Evolutionary conservation across 1,140 invertebrate species (phyloP), one percentile per base, ranked within the genome.

Genomic region (Cardiocondyla obscurior): DNA sequence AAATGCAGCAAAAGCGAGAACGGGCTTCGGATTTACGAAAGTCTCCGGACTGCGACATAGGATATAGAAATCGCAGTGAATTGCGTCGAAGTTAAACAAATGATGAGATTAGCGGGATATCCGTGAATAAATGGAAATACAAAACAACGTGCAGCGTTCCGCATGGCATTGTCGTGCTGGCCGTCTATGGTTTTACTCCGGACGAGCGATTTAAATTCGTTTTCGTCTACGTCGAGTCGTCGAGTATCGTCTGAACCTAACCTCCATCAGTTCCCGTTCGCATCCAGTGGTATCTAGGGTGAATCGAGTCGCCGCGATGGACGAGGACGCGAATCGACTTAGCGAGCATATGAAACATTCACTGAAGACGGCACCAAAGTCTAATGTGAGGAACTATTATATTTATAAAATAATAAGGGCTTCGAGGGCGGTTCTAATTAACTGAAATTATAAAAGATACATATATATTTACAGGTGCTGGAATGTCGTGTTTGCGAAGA

Each of bases 401-500:
- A 62, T 49, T 46, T 46, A 10, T 1, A 4, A 2, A 22, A 33
- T 12, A 30, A 51, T 3, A 22, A 22, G 22, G 22, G 8, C 3
- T 3, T 46, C 14, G 2, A 19, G 28, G 12, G 4, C 22, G 33
- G 19, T 2, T 39, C 33, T 10, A 36, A 62, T 62, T n/a, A n/a
- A n/a, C n/a, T n/a, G n/a, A 69, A 12, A 5, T 22, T 46, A n/a
- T 2, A 22, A 57, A 5, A 46, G 14, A 16, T 16, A 0, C 14
- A 2, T 12, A 53, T 22, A 36, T 42, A 19, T 69, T 58, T 7
- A 1, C 55, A 95, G 94, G 93, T 95, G 28, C 77, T 96, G 65
- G 95, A 96, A 92, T 96, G 95, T 84, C 90, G 95, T 42, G 95
- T 96, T n/a, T 96, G 95, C 88, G 95, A 96, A 85, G 95, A 96